Evolutionary conservation across 2,888 invertebrate genomes (phyloP).

Genomic region (Athalia circularis): DNA sequence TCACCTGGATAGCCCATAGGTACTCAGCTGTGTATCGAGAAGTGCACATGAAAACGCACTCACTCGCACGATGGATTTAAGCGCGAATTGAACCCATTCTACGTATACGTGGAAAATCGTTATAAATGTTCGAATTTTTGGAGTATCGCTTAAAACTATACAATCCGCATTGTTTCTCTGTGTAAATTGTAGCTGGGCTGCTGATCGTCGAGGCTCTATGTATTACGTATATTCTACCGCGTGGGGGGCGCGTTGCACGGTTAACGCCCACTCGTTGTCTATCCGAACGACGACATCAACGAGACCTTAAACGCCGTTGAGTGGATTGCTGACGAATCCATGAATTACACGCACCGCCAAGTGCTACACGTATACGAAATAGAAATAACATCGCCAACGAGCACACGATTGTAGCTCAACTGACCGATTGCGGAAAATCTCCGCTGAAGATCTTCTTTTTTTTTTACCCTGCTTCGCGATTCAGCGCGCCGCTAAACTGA

Average conservation of each 20-base stretch:
- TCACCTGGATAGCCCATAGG: too few relatives aligned
- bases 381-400: slow-evolving; percentile 9
- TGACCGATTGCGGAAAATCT: slow-evolving; percentile 2
- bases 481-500: background rate
- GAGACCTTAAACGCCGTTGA: slow-evolving; percentile 18
- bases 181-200: too few relatives aligned
- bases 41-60: slow-evolving; percentile 42
- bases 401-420: background rate
- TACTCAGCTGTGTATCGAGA: background rate
- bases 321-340: slow-evolving; percentile 3
- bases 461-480: background rate
- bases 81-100: slow-evolving; percentile 9
- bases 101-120: background rate
- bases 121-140: slow-evolving; percentile 1
- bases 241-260: too few relatives aligned
- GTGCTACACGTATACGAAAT: slow-evolving; percentile 5
- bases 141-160: background rate
- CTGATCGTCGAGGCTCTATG: too few relatives aligned
- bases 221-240: too few relatives aligned
- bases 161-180: too few relatives aligned
- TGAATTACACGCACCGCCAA: slow-evolving; percentile 13
- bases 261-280: too few relatives aligned
- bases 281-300: background rate
- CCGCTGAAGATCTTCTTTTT: background rate
- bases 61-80: background rate